A percentile compares a stretch with the other conserved stretches of the same genome.
phyloP scores from a whole-genome alignment of 2,888 invertebrate species.

The Hecatera dysodea region DNA sequence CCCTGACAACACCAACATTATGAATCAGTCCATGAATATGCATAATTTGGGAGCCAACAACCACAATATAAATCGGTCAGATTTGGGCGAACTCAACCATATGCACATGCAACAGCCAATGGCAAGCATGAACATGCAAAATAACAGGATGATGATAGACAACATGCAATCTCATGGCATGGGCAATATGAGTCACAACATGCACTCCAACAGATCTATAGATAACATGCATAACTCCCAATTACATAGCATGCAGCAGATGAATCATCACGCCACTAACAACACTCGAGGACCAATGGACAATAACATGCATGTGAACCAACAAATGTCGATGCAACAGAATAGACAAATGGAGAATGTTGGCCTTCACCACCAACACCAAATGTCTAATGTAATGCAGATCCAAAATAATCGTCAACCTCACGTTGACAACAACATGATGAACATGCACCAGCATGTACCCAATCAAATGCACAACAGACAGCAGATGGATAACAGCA shows the following conservation, averaged over 20 bases:
- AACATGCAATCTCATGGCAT: constrained; percentile 85
- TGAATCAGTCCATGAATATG: constrained; percentile 86
- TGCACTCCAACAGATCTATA: constrained; percentile 85
- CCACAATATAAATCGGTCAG: constrained; percentile 82
- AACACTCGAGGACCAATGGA: constrained; percentile 82
- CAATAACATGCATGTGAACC: constrained; percentile 85
- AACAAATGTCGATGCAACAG: constrained; percentile 85
- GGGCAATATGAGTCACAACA: constrained; percentile 83
- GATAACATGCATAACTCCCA: constrained; percentile 86
- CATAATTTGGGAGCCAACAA: constrained; percentile 82
- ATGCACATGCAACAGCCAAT: constrained; percentile 87
- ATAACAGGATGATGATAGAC: constrained; percentile 87
- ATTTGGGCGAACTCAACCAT: constrained; percentile 84
- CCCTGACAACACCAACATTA: constrained; percentile 80
- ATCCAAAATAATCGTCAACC: constrained; percentile 82
- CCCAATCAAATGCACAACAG: constrained; percentile 87
- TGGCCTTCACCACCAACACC: constrained; percentile 86
- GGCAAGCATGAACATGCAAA: constrained; percentile 84
- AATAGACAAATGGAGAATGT: constrained; percentile 85
- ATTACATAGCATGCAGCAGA: constrained; percentile 86
- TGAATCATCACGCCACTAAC: constrained; percentile 84
- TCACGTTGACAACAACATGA: constrained; percentile 84
- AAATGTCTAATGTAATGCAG: constrained; percentile 87
- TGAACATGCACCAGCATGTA: constrained; percentile 86
- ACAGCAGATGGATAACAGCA: constrained; percentile 84